Conservation (phyloP, 2,797 vertebrate genomes). For the Tragelaphus eurycerus region DNA sequence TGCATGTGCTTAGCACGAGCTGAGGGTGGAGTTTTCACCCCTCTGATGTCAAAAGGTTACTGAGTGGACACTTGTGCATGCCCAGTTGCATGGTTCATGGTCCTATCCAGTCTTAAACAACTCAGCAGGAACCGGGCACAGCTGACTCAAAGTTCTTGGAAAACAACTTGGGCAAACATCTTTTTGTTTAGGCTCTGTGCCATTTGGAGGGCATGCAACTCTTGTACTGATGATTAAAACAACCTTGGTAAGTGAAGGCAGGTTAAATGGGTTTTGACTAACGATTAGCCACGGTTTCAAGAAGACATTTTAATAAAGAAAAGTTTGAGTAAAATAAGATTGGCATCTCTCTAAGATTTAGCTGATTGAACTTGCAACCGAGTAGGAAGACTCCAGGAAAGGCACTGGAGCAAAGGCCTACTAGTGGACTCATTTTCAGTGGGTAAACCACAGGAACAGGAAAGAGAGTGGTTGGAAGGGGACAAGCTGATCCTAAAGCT, state of each 20-base stretch:
- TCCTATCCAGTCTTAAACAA: neutral
- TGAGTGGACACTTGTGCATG: neutral
- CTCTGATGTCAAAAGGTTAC: neutral
- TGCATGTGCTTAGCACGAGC: neutral
- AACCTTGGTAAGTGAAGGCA: neutral
- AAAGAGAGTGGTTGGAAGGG: neutral
- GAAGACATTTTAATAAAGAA: neutral
- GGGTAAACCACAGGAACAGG: neutral
- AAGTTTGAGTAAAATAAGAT: neutral
- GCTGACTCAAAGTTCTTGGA: neutral
- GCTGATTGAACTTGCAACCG: neutral
- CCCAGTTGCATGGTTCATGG: neutral
- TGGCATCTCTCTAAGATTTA: neutral
- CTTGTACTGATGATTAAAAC: neutral
- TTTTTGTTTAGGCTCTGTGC: neutral
- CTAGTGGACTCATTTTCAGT: neutral
- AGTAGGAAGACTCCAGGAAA: neutral
- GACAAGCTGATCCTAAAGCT: neutral
- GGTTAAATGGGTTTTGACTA: neutral
- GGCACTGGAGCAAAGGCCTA: rapidly evolving
- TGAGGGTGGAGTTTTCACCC: neutral
- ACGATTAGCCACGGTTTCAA: neutral
- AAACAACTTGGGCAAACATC: neutral
- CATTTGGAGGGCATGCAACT: neutral
- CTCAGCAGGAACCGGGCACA: neutral